These are phyloP conservation scores for Ooceraea biroi DNA, from an alignment of 1,140 invertebrate species.

Conservation along the genomic window DNA sequence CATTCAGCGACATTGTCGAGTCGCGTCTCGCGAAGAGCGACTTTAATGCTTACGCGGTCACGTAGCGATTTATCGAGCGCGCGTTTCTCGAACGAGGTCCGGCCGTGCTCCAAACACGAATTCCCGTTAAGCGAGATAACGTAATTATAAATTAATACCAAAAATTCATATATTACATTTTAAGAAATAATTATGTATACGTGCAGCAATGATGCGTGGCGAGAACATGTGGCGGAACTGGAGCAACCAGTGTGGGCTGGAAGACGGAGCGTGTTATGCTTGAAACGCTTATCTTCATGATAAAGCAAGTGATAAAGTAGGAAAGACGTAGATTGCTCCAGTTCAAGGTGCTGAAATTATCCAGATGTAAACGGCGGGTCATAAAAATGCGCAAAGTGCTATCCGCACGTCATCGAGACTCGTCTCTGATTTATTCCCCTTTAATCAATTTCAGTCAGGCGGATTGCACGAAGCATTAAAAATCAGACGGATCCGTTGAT, in stretches of 20 bases:
- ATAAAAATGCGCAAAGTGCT: not conserved
- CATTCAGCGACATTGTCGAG: not conserved
- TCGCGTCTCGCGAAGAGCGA: slow-evolving; percentile 8
- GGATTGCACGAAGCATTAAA: not conserved
- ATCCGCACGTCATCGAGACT: not conserved
- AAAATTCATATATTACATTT: not conserved
- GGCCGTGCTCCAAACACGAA: too few species aligned
- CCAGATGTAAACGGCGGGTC: not conserved
- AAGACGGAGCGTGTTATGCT: not conserved
- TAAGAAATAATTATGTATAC: not conserved
- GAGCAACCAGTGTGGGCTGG: not conserved
- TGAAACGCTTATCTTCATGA: slow-evolving; percentile 18
- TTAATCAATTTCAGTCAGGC: not conserved
- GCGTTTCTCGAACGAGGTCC: not conserved
- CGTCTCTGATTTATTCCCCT: not conserved
- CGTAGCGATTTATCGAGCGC: not conserved
- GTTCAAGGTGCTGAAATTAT: slow-evolving; percentile 16
- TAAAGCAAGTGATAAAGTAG: not conserved
- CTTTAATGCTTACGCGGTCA: not conserved
- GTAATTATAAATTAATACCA: not conserved
- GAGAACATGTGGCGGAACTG: slow-evolving; percentile 7
- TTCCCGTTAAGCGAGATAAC: not conserved
- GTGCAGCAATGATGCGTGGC: not conserved
- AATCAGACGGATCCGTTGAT: not conserved
- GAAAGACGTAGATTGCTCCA: slow-evolving; percentile 27